phyloP scores from a whole-genome alignment of 2,113 vertebrate species.

The Trogon melanurus region DNA sequence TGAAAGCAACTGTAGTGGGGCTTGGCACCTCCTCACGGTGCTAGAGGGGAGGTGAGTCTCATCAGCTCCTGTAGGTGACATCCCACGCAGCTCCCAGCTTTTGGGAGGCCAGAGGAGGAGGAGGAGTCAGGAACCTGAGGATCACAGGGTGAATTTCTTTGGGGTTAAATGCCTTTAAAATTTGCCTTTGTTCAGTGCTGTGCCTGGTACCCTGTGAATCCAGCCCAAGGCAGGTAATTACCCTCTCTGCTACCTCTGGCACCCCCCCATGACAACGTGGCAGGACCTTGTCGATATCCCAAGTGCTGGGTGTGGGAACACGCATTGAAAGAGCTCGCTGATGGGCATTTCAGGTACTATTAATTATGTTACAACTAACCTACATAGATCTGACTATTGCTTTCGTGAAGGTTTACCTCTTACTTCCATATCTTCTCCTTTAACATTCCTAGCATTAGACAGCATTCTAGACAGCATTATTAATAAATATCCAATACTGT shows the following conservation, averaged over 20 bases:
- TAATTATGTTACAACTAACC: not conserved
- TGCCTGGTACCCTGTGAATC: not conserved
- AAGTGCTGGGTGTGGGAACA: not conserved
- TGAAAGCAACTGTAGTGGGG: not conserved
- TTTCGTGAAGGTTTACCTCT: not conserved
- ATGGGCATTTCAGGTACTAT: not conserved
- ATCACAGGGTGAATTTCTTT: not conserved
- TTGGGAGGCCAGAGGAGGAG: not conserved
- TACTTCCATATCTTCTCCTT: not conserved
- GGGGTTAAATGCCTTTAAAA: not conserved
- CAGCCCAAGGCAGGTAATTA: not conserved
- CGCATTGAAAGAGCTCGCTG: not conserved
- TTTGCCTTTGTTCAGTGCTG: not conserved
- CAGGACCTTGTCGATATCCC: not conserved
- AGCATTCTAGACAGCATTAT: not conserved
- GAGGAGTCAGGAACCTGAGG: not conserved
- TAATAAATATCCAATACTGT: conserved; percentile 3
- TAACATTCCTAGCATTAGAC: not conserved
- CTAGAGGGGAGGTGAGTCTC: not conserved
- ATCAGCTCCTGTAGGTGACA: fast-evolving
- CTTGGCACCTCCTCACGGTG: not conserved
- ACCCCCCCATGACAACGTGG: not conserved
- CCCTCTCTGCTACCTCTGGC: conserved; percentile 9
- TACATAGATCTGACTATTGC: not conserved
- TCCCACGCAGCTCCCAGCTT: not conserved